A percentile compares a stretch with the other conserved stretches of the same genome.
phyloP scores from a whole-genome alignment of 2,113 vertebrate genomes.

The Gnathonemus echidnorhynchus region DNA sequence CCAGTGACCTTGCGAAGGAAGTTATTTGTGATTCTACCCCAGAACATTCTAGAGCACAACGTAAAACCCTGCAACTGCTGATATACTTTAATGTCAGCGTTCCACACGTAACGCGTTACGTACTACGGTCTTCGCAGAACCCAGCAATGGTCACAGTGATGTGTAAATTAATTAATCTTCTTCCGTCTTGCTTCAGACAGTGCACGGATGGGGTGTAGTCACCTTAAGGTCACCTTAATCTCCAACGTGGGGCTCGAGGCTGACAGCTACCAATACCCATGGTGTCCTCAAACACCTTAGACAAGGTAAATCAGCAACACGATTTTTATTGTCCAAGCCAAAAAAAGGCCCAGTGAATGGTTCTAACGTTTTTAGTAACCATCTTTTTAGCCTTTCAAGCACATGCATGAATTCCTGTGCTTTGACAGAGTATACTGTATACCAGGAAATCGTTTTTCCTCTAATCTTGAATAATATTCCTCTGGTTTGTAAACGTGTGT shows the following conservation, averaged over 20 bases:
- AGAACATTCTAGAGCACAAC: background rate
- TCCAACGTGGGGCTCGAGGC: background rate
- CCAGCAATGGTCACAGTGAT: background rate
- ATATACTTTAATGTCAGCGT: background rate
- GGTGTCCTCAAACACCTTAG: background rate
- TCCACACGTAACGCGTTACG: background rate
- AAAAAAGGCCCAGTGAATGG: background rate
- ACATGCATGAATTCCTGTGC: background rate
- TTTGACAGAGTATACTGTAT: background rate
- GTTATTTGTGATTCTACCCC: background rate
- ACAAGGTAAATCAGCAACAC: background rate
- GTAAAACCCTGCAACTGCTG: background rate
- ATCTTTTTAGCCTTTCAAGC: background rate
- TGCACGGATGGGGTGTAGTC: background rate
- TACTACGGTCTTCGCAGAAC: background rate
- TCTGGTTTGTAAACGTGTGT: background rate
- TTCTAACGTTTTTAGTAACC: background rate
- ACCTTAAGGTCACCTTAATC: background rate
- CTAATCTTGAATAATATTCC: background rate
- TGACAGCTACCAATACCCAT: background rate
- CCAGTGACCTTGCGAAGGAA: background rate
- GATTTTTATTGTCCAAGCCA: background rate
- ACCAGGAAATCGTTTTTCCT: background rate
- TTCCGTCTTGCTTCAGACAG: background rate
- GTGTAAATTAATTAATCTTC: background rate